Evolutionary conservation across 2,888 invertebrate species (phyloP), one percentile per base, ranked within the genome.

Genomic region (Acleris laterana): DNA sequence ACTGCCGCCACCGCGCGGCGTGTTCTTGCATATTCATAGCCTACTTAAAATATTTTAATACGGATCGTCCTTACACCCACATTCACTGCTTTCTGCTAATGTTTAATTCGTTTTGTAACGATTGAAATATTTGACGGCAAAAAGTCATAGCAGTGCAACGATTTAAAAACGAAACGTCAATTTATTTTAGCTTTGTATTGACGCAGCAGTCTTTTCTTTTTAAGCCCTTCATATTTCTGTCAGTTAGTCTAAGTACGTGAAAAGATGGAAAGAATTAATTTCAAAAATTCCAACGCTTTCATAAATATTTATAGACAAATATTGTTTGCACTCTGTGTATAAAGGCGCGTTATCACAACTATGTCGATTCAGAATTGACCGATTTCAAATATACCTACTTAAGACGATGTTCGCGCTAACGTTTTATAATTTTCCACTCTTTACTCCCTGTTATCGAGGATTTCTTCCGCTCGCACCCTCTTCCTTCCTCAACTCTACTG

Each of bases 21-120:
- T 93, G 92, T 88, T 89, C 86, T 87, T 90, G 92, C 92, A 93
- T 93, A 93, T 93, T 93, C 92, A 92, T 92, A 87, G 89, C 88
- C 92, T 92, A 85, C 84, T 92, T 92, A 92, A 90, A 92, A 92
- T 92, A 92, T 92, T 92, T 92, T 92, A 92, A 92, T 89, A 87
- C 85, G 86, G 85, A 83, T 85, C 86, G 84, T 79, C 85, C 85
- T 79, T 81, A 75, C 82, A 74, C 81, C 79, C 82, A 82, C 81
- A 85, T 85, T 85, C 82, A 72, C 70, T 73, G 81, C 80, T 89
- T 88, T 88, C 86, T 84, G 87, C 88, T 86, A 90, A 89, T 91
- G 90, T 85, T 86, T 82, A 84, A 81, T 85, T 85, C 77, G 78
- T 80, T 84, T 83, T 77, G 72, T 73, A 78, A 82, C 80, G 76